Evolutionary conservation across 2,888 invertebrate genomes (phyloP).

Genomic region (Latrodectus hesperus): DNA sequence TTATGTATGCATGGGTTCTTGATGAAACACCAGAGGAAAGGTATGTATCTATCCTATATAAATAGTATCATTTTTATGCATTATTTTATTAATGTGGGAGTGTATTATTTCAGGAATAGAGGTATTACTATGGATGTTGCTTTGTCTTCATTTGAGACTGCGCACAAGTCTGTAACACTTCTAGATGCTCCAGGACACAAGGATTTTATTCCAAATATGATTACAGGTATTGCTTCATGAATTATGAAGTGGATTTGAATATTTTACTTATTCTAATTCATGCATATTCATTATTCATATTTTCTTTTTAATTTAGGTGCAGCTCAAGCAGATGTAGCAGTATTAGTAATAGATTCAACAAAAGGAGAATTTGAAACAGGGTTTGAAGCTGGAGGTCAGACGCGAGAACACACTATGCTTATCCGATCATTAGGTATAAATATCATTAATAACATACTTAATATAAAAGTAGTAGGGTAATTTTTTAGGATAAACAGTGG

Average conservation of each 20-base stretch:
- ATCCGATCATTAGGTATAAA: slow-evolving; percentile 83
- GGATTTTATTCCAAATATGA: slow-evolving; percentile 99
- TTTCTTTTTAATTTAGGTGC: slow-evolving; percentile 80
- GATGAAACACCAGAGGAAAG: slow-evolving; percentile 99
- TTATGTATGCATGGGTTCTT: slow-evolving; percentile 98
- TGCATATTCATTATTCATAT: no score
- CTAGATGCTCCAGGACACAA: slow-evolving; percentile 99
- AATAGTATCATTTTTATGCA: no score
- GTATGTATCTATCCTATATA: slow-evolving; percentile 73
- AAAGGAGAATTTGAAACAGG: slow-evolving; percentile 99
- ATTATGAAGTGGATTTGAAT: no score
- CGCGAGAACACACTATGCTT: slow-evolving; percentile 96
- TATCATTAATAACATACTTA: not conserved
- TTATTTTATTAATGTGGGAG: no score
- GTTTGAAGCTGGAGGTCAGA: slow-evolving; percentile 98
- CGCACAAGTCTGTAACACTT: slow-evolving; percentile 85
- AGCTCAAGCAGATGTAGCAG: slow-evolving; percentile 97
- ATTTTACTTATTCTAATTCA: no score
- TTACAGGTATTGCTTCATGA: slow-evolving; percentile 79
- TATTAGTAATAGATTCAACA: slow-evolving; percentile 94
- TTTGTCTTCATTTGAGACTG: slow-evolving; percentile 91
- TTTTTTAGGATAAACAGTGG: no score
- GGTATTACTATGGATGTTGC: slow-evolving; percentile 99
- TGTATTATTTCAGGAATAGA: slow-evolving; percentile 80
- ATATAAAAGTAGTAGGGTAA: no score